Evolutionary conservation across 30 jellyfish, hydroid and myxozoan genomes (phyloP), one percentile per base, ranked within the genome.

Genomic region (Aurelia sp.): DNA sequence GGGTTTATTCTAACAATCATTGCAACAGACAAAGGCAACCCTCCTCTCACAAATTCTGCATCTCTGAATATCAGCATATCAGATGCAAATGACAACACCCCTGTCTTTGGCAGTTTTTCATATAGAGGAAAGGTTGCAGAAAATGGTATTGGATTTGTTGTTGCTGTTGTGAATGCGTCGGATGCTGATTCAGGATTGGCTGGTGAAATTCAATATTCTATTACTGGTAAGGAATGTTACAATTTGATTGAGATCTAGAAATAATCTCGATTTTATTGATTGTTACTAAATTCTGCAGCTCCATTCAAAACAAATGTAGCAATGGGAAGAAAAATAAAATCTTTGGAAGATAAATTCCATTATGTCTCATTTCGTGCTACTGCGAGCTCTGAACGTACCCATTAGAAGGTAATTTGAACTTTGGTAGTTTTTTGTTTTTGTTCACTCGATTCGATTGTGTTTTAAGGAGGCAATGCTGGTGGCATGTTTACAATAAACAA

Each of bases 111-210:
- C 41, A 65, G 85, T 52, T 86, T 74, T 60, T 86, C 96, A 31
- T 86, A 86, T 74, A 48, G 89, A 53, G 90, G 90, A 21, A 68
- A 50, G 17, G 86, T 86, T 1, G 53, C 21, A 6, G 96, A 86
- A 44, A 86, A 75, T 64, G 85, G 30, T 62, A 51, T 86, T 0
- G 96, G 86, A 3, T 71, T 59, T 3, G 73, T 86, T 50, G 96
- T 79, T 86, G 96, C 57, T 41, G 87, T 64, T 51, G 81, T 92
- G 21, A 76, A 71, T 72, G 98, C 97, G 12, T 76, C 92, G 11
- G 98, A 92, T 83, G 86, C 78, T 64, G 98, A 92, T 66, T 31
- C 72, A 57, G 97, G 98, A 15, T 73, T 71, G 50, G 90, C 95
- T 59, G 97, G 96, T 12, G 93, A 77, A 44, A 64, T 92, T 13